Evolutionary conservation across 2,888 invertebrate species (phyloP), one percentile per base, ranked within the genome.

Genomic region (Allophyes oxyacanthae): DNA sequence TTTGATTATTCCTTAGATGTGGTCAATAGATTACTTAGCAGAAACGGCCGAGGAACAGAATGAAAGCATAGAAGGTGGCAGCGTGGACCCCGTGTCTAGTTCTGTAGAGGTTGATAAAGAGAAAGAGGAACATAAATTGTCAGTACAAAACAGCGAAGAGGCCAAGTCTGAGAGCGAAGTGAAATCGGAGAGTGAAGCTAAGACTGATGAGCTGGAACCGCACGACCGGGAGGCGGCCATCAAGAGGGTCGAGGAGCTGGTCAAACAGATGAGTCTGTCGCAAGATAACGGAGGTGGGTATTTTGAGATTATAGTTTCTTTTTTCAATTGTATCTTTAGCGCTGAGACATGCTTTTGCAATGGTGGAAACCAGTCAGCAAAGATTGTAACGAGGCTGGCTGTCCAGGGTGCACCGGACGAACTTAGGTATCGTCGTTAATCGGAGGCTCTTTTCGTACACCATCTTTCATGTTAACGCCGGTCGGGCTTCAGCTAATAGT

Each of bases 1-100:
- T 46, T 7, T 28, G 53, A 6, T 46, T 60, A 43, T 45, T 66
- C 6, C 79, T 7, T 83, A 98, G 98, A 99, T 99, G 99, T 99
- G 99, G 99, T 98, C 98, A 8, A 95, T 99, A 82, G 98, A 99
- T 87, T 98, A 98, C 86, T 96, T 98, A 42, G 79, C 93, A 65
- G 89, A 90, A 72, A 81, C 87, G 62, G 92, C 94, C 57, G 92
- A 95, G 4, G 90, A 87, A 34, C 94, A 93, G 30, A 84, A 86
- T 40, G 95, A 94, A 58, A 95, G 94, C 38, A 82, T 86, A 52
- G 94, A 94, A 38, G 90, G 75, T 0, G 72, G 71, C 0, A 88
- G 85, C 57, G 63, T 84, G 1, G 90, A 89, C 9, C 83, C 92
- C 0, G 78, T 82, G 1, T 72, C 85, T 0, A 82, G 69, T 44